Conservation (phyloP, 2,113 vertebrate species). For the Prionailurus bengalensis region DNA sequence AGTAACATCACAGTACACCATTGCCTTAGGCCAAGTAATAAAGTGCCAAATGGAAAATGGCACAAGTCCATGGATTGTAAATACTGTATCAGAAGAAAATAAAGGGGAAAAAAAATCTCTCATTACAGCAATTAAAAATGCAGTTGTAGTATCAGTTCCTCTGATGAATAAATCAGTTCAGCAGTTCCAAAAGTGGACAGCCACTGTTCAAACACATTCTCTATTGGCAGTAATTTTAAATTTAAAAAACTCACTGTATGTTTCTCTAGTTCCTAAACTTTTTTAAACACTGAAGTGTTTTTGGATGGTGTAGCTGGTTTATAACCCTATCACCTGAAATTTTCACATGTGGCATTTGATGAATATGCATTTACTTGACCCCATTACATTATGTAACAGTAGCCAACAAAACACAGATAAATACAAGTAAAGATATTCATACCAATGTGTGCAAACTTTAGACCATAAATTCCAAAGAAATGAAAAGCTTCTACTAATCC, state of each 20-base stretch:
- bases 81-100: slow-evolving; percentile 80
- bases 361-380: background rate
- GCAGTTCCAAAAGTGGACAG: slow-evolving; percentile 39
- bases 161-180: slow-evolving; percentile 51
- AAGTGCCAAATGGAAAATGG: slow-evolving; percentile 87
- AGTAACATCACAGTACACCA: slow-evolving; percentile 86
- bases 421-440: background rate
- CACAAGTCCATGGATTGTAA: slow-evolving; percentile 84
- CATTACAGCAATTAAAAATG: slow-evolving; percentile 37
- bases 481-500: slow-evolving; percentile 47
- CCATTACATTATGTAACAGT: background rate
- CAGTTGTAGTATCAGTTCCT: slow-evolving; percentile 32
- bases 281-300: background rate
- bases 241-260: background rate
- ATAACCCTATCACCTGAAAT: background rate
- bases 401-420: slow-evolving; percentile 37
- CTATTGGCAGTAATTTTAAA: slow-evolving; percentile 6
- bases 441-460: slow-evolving; percentile 16
- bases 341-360: background rate
- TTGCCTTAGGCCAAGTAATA: slow-evolving; percentile 82
- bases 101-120: slow-evolving; percentile 62
- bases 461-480: slow-evolving; percentile 3
- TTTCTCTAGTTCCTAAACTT: background rate
- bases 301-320: background rate
- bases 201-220: slow-evolving; percentile 50